These are phyloP conservation scores for Vulpes vulpes DNA, from an alignment of 2,113 vertebrate genomes.

Conservation along the genomic window DNA sequence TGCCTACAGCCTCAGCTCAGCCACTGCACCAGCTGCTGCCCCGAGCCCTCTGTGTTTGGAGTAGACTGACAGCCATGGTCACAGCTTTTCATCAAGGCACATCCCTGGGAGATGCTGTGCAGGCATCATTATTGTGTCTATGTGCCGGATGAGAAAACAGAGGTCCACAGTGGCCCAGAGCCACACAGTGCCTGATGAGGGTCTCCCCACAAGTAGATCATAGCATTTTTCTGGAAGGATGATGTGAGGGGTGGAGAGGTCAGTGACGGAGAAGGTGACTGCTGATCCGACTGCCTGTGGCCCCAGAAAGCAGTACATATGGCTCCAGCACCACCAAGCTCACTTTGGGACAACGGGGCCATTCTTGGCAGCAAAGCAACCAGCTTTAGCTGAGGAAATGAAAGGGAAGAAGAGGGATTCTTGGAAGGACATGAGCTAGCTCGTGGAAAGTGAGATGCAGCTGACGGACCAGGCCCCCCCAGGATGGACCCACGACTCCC, in stretches of 20 bases:
- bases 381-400: background rate
- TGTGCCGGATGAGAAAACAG: background rate
- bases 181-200: background rate
- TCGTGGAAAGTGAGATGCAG: fast-evolving
- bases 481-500: background rate
- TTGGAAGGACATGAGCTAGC: fast-evolving
- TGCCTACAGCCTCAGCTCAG: background rate
- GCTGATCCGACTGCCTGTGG: background rate
- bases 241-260: background rate
- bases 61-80: fast-evolving
- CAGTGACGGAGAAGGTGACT: background rate
- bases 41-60: background rate
- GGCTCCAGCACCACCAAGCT: background rate
- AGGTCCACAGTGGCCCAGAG: background rate
- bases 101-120: background rate
- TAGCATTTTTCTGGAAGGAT: fast-evolving
- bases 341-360: background rate
- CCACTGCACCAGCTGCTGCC: too few relatives aligned
- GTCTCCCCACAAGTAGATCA: background rate
- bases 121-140: background rate
- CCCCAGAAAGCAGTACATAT: background rate
- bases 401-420: background rate
- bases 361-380: background rate
- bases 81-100: background rate
- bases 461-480: background rate